These are phyloP conservation scores for Aphidius gifuensis DNA, from an alignment of 1,140 invertebrate genomes.

Conservation along the genomic window DNA sequence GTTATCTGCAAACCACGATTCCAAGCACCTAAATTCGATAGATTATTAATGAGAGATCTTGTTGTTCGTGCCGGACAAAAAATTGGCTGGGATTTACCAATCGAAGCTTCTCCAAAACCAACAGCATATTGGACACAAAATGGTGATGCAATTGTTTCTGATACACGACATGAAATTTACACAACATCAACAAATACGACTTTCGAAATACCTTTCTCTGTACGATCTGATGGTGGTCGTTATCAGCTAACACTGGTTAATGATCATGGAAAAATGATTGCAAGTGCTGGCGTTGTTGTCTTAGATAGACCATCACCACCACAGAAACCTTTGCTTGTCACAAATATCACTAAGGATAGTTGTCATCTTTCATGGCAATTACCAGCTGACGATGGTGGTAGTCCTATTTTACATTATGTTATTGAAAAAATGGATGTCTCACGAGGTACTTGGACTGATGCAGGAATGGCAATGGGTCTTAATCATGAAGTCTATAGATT, in stretches of 20 bases:
- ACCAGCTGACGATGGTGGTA: conserved; percentile 86
- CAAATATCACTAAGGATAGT: conserved; percentile 85
- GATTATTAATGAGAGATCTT: conserved; percentile 77
- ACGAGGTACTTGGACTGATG: conserved; percentile 92
- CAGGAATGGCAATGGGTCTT: conserved; percentile 79
- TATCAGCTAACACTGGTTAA: conserved; percentile 85
- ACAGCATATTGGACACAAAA: conserved; percentile 88
- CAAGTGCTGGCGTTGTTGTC: conserved; percentile 83
- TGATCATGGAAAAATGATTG: conserved; percentile 74
- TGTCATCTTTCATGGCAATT: conserved; percentile 80
- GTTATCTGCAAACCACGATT: conserved; percentile 83
- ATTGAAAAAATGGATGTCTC: conserved; percentile 97
- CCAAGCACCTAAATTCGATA: conserved; percentile 82
- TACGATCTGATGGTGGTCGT: conserved; percentile 76
- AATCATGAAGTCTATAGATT: conserved; percentile 82
- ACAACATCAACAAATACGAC: conserved; percentile 72
- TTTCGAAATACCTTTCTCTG: conserved; percentile 83
- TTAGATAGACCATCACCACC: conserved; percentile 84
- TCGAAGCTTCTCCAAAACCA: conserved; percentile 79
- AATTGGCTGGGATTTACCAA: conserved; percentile 84
- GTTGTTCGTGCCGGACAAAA: conserved; percentile 87
- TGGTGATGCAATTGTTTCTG: conserved; percentile 66
- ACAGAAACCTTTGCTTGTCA: conserved; percentile 81
- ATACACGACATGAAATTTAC: conserved; percentile 54
- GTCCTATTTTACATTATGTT: conserved; percentile 92